Conservation (phyloP, 1,140 invertebrate species). For the Drosophila littoralis region DNA sequence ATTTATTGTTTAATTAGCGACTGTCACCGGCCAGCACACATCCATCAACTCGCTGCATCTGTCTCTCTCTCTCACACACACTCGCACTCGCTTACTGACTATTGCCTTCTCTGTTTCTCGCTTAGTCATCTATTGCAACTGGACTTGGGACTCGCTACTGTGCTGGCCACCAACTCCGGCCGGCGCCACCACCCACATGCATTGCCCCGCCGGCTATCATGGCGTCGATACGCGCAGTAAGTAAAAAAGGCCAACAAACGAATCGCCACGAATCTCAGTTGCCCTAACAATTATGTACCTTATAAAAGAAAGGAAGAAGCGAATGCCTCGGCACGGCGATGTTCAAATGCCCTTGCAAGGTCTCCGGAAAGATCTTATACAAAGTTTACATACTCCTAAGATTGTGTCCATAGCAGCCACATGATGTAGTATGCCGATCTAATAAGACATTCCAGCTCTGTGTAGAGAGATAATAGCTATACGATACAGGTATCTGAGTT, state of each 20-base stretch:
- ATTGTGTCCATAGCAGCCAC: too few species aligned
- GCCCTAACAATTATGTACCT: not conserved
- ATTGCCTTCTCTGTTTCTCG: not conserved
- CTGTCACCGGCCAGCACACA: not conserved
- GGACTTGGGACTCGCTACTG: slow-evolving; percentile 89
- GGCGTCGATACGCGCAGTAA: slow-evolving; percentile 91
- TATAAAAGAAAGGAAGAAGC: not conserved
- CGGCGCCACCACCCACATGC: slow-evolving; percentile 86
- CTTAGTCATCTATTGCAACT: slow-evolving; percentile 86
- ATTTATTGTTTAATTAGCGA: slow-evolving; percentile 19
- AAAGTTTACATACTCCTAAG: too few species aligned
- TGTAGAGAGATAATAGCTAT: too few species aligned
- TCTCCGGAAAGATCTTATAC: too few species aligned
- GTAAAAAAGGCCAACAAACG: slow-evolving; percentile 66
- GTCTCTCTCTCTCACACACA: not conserved
- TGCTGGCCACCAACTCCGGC: slow-evolving; percentile 92
- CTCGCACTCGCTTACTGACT: not conserved
- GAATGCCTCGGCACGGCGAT: too few species aligned
- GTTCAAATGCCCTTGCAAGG: too few species aligned
- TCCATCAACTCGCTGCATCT: not conserved
- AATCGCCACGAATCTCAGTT: not conserved
- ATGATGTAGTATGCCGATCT: too few species aligned
- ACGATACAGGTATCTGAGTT: too few species aligned
- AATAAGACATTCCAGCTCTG: too few species aligned
- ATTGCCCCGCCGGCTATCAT: slow-evolving; percentile 88